phyloP scores from a whole-genome alignment of 1,140 invertebrate genomes.

The Aphelinus atriplicis region DNA sequence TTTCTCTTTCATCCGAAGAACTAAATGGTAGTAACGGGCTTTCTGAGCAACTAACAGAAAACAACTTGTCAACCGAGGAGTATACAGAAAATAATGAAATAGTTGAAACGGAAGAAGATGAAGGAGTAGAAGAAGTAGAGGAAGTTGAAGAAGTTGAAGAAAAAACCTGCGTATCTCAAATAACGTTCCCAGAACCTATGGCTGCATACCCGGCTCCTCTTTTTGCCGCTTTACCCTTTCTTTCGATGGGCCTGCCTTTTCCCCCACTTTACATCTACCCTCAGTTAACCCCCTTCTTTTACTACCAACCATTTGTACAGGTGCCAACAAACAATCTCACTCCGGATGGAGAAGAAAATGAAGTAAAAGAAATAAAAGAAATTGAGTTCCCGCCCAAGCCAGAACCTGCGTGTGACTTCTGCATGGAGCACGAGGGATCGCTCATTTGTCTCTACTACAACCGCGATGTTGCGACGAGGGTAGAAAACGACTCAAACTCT shows the following conservation, averaged over 20 bases:
- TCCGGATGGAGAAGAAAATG: neutral
- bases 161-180: constrained; percentile 48
- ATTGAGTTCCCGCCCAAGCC: constrained; percentile 47
- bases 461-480: constrained; percentile 45
- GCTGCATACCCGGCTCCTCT: constrained; percentile 57
- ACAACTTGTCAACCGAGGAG: neutral
- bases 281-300: constrained; percentile 59
- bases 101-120: constrained; percentile 33
- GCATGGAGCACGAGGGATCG: constrained; percentile 63
- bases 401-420: constrained; percentile 61
- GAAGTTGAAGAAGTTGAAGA: constrained; percentile 33
- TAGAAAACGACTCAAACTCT: constrained; percentile 17
- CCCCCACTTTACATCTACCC: constrained; percentile 63
- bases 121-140: constrained; percentile 22
- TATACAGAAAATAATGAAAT: constrained; percentile 20
- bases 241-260: constrained; percentile 64
- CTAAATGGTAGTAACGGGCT: too few species aligned
- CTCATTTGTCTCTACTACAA: constrained; percentile 61
- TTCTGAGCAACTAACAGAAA: too few species aligned
- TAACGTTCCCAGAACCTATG: constrained; percentile 50
- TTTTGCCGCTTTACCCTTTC: constrained; percentile 61
- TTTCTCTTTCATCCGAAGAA: too few species aligned
- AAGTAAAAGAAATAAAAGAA: neutral
- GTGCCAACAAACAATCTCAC: constrained; percentile 45
- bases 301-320: constrained; percentile 59